Evolutionary conservation across 2,113 vertebrate species (phyloP), one percentile per base, ranked within the genome.

Genomic region (Anoplopoma fimbria): DNA sequence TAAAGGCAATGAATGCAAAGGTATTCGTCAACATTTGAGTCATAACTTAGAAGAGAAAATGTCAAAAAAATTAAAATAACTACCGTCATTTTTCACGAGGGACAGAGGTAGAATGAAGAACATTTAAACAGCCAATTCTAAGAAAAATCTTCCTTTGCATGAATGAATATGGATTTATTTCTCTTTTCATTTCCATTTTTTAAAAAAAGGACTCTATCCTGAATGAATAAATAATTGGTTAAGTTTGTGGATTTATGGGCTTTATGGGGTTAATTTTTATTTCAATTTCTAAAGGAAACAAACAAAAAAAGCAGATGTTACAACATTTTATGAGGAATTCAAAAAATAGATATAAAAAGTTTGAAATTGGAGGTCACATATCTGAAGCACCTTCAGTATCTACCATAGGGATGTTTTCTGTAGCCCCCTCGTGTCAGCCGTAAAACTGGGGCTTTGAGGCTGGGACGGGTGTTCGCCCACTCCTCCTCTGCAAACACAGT

Each of bases 391-490:
- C 97, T 98, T 99, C 96, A 99, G 97, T 99, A 99, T 99, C 98
- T 98, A 97, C 97, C 97, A 96, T 99, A 99, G 90, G 98, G 98
- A 93, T 99, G 97, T 92, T 99, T 98, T 95, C 98, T 97, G 97
- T 97, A 99, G 93, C 95, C 96, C 94, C 96, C 97, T 97, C 98
- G 95, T 92, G 96, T 95, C 94, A 97, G 95, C 94, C 97, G 97
- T 91, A 96, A 92, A 62, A 96, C 93, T 25, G 97, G 97, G 85
- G 97, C 98, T 96, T 99, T 99, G 93, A 97, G 95, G 90, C 94
- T 96, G 86, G 96, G 95, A 90, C 97, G 96, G 76, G 95, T 91
- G 21, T 94, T 93, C 58, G 94, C 92, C 97, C 98, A 99, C 92
- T 99, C 97, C 95, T 99, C 97, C 95, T 98, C 96, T 92, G 94